These are phyloP conservation scores for Halocynthia aurantium DNA, from an alignment of 23 tunicate species.

Conservation along the genomic window DNA sequence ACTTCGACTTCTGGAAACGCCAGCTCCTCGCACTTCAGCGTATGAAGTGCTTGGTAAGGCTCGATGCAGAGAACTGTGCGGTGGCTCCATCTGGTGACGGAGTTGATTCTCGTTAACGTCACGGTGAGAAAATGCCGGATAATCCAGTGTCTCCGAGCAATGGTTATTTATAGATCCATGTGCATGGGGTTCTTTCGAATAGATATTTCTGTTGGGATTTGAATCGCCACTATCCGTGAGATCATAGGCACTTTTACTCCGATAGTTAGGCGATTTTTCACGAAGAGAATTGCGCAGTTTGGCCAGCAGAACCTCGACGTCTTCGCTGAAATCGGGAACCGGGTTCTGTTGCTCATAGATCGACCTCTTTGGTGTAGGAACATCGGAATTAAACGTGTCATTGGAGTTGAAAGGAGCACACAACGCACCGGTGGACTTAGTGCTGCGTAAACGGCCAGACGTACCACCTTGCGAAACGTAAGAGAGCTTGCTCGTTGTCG, in stretches of 20 bases:
- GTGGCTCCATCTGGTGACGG: neutral
- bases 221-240: no score
- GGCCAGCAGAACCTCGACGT: slow-evolving; percentile 37
- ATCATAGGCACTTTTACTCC: neutral
- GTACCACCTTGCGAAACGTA: neutral
- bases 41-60: slow-evolving; percentile 7
- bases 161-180: neutral
- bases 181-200: no score
- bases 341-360: slow-evolving; percentile 10
- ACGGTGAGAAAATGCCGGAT: neutral
- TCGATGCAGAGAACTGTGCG: neutral
- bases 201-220: no score
- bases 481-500: neutral
- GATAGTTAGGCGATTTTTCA: slow-evolving; percentile 15
- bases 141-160: neutral
- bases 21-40: neutral
- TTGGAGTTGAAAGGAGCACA: neutral
- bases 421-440: slow-evolving; percentile 3
- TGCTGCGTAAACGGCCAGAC: neutral
- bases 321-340: slow-evolving; percentile 35
- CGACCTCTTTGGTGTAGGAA: neutral
- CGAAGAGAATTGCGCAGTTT: slow-evolving; percentile 38
- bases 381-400: neutral
- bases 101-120: neutral
- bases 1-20: slow-evolving; percentile 47